Conservation (phyloP, 2,888 invertebrate genomes). For the Dolomedes plantarius region DNA sequence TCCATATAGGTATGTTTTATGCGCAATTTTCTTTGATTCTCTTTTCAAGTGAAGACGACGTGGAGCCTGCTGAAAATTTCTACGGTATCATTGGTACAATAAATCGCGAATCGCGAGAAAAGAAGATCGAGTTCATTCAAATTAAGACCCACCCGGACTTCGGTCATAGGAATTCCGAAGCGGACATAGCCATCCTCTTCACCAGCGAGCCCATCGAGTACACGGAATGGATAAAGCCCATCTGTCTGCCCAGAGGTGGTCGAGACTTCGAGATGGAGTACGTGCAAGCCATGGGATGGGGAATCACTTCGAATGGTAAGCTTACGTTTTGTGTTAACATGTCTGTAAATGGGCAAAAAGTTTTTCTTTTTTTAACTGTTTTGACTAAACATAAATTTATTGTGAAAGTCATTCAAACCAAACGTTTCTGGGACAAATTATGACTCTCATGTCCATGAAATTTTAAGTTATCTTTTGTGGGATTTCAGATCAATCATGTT, state of each 20-base stretch:
- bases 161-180: conserved; percentile 23
- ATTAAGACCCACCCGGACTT: conserved; percentile 39
- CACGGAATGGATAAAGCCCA: not conserved
- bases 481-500: too few species aligned
- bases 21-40: too few species aligned
- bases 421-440: too few species aligned
- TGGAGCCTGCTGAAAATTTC: conserved; percentile 31
- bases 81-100: conserved; percentile 51
- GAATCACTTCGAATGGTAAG: conserved; percentile 38
- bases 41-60: conserved; percentile 13
- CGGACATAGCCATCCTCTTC: conserved; percentile 49
- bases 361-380: too few species aligned
- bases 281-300: conserved; percentile 56
- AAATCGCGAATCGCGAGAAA: conserved; percentile 26
- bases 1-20: too few species aligned
- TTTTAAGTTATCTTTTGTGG: too few species aligned
- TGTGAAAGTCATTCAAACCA: too few species aligned
- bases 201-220: conserved; percentile 8
- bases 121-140: conserved; percentile 34
- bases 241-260: conserved; percentile 30
- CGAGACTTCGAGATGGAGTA: conserved; percentile 31
- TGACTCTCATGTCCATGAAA: too few species aligned
- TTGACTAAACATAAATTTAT: too few species aligned
- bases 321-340: too few species aligned
- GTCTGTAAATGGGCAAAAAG: too few species aligned